Conservation (phyloP, 2,113 vertebrate genomes). For the Zosterops borbonicus region DNA sequence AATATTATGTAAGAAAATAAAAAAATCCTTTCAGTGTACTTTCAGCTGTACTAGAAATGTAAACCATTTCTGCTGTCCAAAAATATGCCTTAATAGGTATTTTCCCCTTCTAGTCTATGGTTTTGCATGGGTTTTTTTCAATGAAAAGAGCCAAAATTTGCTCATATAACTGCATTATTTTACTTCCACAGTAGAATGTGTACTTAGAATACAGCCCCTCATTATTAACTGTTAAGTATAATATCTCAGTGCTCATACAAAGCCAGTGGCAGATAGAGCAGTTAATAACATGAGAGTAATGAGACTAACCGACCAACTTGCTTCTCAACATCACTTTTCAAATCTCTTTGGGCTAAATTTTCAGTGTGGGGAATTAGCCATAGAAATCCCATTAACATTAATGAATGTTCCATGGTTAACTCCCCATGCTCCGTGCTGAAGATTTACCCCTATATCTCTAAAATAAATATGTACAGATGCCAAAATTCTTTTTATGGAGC, state of each 20-base stretch:
- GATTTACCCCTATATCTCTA: constrained; percentile 60
- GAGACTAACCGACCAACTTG: constrained; percentile 42
- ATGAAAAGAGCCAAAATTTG: not conserved
- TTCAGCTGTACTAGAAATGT: not conserved
- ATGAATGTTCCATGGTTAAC: constrained; percentile 57
- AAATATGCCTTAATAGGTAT: not conserved
- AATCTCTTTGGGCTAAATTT: constrained; percentile 71
- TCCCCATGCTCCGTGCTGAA: constrained; percentile 45
- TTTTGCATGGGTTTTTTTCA: not conserved
- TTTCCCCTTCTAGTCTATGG: not conserved
- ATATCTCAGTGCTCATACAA: not conserved
- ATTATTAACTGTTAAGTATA: constrained; percentile 41
- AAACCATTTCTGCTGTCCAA: not conserved
- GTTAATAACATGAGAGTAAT: constrained; percentile 61
- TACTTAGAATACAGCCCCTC: not conserved
- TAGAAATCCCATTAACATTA: constrained; percentile 68
- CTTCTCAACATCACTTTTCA: constrained; percentile 60
- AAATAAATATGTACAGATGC: constrained; percentile 67
- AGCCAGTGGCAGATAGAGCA: constrained; percentile 39
- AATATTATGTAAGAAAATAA: not conserved
- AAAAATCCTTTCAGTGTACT: not conserved
- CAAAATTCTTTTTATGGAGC: constrained; percentile 50
- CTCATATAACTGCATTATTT: not conserved
- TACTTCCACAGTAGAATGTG: not conserved
- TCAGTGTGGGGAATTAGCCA: constrained; percentile 64